A percentile compares a stretch with the other conserved stretches of the same genome.
These are phyloP conservation scores for Oscheius sp. DNA, from an alignment of 2,888 invertebrate genomes.

Conservation along the genomic window DNA sequence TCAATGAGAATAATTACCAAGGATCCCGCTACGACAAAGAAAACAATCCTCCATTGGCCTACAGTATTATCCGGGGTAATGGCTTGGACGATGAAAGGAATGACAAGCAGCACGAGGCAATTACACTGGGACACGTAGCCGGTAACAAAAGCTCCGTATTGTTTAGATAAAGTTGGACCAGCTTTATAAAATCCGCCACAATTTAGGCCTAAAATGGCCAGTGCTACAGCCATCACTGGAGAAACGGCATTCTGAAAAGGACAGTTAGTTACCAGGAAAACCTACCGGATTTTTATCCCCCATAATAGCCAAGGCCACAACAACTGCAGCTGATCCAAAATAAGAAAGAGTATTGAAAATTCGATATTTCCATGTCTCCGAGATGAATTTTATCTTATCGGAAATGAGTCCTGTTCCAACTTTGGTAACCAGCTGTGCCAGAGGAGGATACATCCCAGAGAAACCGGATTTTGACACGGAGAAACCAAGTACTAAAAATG, in stretches of 20 bases:
- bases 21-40: constrained; percentile 40
- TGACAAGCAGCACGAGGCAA: constrained; percentile 54
- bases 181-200: constrained; percentile 66
- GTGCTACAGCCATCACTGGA: constrained; percentile 35
- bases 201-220: constrained; percentile 41
- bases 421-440: constrained; percentile 61
- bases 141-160: constrained; percentile 62
- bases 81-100: constrained; percentile 55
- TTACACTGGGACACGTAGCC: constrained; percentile 65
- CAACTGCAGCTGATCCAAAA: constrained; percentile 51
- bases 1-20: constrained; percentile 20
- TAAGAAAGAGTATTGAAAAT: constrained; percentile 66
- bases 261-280: not conserved
- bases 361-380: constrained; percentile 61
- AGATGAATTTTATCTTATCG: constrained; percentile 52
- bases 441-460: constrained; percentile 58
- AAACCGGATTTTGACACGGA: constrained; percentile 54
- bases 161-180: constrained; percentile 63
- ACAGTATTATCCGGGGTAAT: constrained; percentile 53
- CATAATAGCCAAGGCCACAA: constrained; percentile 50
- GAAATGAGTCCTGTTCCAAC: constrained; percentile 43
- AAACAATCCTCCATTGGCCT: constrained; percentile 51
- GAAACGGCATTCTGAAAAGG: constrained; percentile 19
- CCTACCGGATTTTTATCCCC: constrained; percentile 31
- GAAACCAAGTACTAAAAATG: constrained; percentile 54